Evolutionary conservation across 2,888 invertebrate species (phyloP), one percentile per base, ranked within the genome.

Genomic region (Drosophila mulleri): DNA sequence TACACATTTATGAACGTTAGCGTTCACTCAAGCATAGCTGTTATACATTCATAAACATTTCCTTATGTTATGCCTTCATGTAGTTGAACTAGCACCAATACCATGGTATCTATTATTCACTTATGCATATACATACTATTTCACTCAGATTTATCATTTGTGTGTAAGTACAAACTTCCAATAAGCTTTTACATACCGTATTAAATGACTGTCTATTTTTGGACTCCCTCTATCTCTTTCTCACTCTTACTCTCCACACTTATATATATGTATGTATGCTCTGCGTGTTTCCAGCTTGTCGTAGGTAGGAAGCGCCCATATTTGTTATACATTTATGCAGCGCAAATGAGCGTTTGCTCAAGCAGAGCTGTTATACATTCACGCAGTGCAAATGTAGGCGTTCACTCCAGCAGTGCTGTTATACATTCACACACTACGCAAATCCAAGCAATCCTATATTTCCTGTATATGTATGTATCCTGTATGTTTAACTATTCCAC

Each of bases 131-230:
- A 29, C 29, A 16, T 16, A 29, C 29, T 8, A 26, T 2, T 47
- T 9, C 35, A 35, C 18, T 29, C 37, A 42, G 26, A 20, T 39
- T 39, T 39, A 16, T 39, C 67, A 54, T 39, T 42, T 29, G 29
- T 29, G 29, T 8, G 8, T 29, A 29, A 29, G 11, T 2, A n/a
- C 20, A 41, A 12, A 14, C n/a, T 2, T 37, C 16, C 6, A 26
- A 23, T 4, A 26, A 41, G 48, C 50, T 26, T n/a, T 7, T 20
- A 50, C 6, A 16, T 16, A 11, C 7, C 20, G 29, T 3, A 23
- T 39, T 26, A 0, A 26, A 26, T 26, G 26, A 26, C 26, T 45
- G 56, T 41, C 37, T n/a, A 23, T 57, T 68, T 42, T 37, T 42
- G 48, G 48, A 20, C 20, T 56, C 18, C 7, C 32, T 32, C 29